Conservation (phyloP, 1,140 invertebrate genomes). For the Dryas iulia region DNA sequence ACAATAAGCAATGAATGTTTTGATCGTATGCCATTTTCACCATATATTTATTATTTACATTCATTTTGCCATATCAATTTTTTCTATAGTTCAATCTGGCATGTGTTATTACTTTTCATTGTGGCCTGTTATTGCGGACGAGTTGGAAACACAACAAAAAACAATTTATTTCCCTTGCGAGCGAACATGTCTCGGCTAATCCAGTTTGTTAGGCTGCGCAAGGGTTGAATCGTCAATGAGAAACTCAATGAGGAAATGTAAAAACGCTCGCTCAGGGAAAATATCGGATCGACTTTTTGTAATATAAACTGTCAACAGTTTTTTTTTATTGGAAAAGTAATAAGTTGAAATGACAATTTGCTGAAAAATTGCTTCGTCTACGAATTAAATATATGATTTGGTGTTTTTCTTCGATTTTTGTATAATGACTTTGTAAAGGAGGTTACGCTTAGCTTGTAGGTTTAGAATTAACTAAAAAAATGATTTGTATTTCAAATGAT, state of each 20-base stretch:
- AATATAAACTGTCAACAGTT: conserved; percentile 7
- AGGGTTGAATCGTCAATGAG: conserved; percentile 77
- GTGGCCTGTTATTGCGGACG: conserved; percentile 56
- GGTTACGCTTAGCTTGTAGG: no score
- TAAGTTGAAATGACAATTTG: not conserved
- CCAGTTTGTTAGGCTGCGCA: conserved; percentile 75
- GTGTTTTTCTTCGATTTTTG: not conserved
- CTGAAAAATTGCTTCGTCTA: not conserved
- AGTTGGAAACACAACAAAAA: conserved; percentile 44
- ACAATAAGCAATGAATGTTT: conserved; percentile 9
- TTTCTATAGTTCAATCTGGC: conserved; percentile 48
- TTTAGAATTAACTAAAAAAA: no score
- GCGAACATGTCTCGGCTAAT: conserved; percentile 71
- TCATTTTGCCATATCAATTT: conserved; percentile 12
- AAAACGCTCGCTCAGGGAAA: conserved; percentile 53
- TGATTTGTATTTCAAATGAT: no score
- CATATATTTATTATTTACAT: conserved; percentile 15
- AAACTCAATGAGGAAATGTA: conserved; percentile 57
- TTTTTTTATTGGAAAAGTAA: not conserved
- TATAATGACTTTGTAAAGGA: no score
- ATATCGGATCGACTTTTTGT: conserved; percentile 30
- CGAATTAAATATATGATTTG: not conserved
- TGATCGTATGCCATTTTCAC: conserved; percentile 3
- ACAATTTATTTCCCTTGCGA: conserved; percentile 65
- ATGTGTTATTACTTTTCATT: conserved; percentile 62